A percentile compares a stretch with the other conserved stretches of the same genome.
These are phyloP conservation scores for Geotrypetes seraphini DNA, from an alignment of 2,797 vertebrate species.

Conservation along the genomic window DNA sequence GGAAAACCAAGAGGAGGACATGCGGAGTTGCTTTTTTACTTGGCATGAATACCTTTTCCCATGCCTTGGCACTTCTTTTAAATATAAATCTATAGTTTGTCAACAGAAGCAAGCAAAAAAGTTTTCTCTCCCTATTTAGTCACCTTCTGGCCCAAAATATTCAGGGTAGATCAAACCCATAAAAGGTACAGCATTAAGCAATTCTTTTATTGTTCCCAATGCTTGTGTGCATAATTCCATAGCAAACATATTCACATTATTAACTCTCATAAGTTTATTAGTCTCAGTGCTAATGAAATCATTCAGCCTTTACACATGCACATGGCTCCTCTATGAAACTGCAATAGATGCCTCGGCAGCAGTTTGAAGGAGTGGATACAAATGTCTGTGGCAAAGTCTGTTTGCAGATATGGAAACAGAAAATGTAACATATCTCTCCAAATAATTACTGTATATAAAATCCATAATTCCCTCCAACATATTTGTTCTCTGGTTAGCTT, in stretches of 20 bases:
- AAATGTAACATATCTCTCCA: conserved; percentile 24
- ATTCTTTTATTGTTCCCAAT: conserved; percentile 14
- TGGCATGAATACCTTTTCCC: too few relatives aligned
- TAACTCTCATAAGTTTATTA: conserved; percentile 75
- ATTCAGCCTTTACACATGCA: conserved; percentile 62
- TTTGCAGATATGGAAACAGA: conserved; percentile 28
- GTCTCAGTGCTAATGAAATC: conserved; percentile 63
- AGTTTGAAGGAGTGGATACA: conserved; percentile 44
- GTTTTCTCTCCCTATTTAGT: too few relatives aligned
- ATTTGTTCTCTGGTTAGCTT: conserved; percentile 8
- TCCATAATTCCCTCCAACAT: conserved; percentile 1
- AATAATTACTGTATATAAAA: conserved; percentile 12
- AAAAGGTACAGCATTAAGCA: conserved; percentile 17
- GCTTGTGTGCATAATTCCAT: conserved; percentile 58
- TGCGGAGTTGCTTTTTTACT: too few relatives aligned
- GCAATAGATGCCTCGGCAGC: conserved; percentile 53
- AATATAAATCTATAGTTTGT: too few relatives aligned
- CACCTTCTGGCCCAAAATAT: too few relatives aligned
- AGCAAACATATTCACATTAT: conserved; percentile 72
- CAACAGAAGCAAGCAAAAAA: too few relatives aligned
- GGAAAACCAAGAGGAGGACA: too few relatives aligned
- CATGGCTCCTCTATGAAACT: conserved; percentile 59
- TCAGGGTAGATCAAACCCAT: too few relatives aligned
- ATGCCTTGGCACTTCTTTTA: too few relatives aligned
- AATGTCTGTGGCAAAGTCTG: conserved; percentile 41